Percentiles rank a stretch among this genome's conserved stretches.
These are phyloP conservation scores for Aspidapion aeneum DNA, from an alignment of 2,888 invertebrate genomes.

Conservation along the genomic window DNA sequence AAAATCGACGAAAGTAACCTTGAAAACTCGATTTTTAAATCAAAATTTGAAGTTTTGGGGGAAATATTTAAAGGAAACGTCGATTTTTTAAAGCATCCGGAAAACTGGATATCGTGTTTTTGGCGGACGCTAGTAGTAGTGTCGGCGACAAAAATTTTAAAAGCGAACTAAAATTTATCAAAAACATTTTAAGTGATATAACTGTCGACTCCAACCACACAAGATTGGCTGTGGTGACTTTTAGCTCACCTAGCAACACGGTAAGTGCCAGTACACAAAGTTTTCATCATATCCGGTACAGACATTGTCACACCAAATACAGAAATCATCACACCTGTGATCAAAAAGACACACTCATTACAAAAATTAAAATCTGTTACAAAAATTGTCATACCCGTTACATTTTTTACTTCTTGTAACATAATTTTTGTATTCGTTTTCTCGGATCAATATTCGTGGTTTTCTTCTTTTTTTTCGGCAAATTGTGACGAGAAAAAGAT, in stretches of 20 bases:
- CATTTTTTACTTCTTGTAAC: no score
- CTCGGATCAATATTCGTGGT: neutral
- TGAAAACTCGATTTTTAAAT: slow-evolving; percentile 47
- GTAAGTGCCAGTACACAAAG: slow-evolving; percentile 47
- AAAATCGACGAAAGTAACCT: slow-evolving; percentile 32
- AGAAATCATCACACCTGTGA: no score
- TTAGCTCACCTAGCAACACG: slow-evolving; percentile 57
- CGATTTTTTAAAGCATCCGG: slow-evolving; percentile 47
- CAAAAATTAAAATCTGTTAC: no score
- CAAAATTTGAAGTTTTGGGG: slow-evolving; percentile 55
- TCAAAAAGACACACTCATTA: no score
- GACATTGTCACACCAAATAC: no score
- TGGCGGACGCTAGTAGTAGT: slow-evolving; percentile 66
- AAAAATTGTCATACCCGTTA: no score
- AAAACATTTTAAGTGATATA: slow-evolving; percentile 62
- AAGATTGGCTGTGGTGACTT: slow-evolving; percentile 62
- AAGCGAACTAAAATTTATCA: slow-evolving; percentile 64
- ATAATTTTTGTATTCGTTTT: no score
- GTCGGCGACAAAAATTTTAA: slow-evolving; percentile 63
- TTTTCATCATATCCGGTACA: no score
- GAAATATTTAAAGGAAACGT: slow-evolving; percentile 55
- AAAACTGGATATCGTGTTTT: slow-evolving; percentile 59
- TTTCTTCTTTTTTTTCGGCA: neutral
- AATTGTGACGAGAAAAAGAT: slow-evolving; percentile 24
- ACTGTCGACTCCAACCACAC: slow-evolving; percentile 61